phyloP scores from a whole-genome alignment of 2,888 invertebrate species.

The Troides aeacus region DNA sequence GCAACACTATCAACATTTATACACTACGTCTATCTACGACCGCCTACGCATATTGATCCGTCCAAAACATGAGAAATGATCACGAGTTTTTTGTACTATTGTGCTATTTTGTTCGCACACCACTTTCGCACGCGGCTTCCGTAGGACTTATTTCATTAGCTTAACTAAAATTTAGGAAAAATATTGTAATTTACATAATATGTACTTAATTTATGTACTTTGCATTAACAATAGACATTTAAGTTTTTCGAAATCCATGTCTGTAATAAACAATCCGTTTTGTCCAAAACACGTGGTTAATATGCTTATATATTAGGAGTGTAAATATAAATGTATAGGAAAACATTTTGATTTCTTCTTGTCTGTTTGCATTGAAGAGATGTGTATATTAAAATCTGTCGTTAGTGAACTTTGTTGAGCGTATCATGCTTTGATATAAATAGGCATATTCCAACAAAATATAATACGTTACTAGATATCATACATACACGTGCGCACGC shows the following conservation, averaged over 20 bases:
- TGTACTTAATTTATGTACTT: constrained; percentile 27
- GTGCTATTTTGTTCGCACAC: constrained; percentile 22
- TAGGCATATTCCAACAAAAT: too few relatives aligned
- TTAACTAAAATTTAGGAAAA: constrained; percentile 17
- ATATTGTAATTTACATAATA: constrained; percentile 7
- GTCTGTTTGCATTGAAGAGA: constrained; percentile 12
- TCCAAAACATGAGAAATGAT: not conserved
- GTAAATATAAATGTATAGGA: constrained; percentile 10
- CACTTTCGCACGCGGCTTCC: constrained; percentile 22
- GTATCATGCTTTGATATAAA: too few relatives aligned
- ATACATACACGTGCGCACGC: too few relatives aligned
- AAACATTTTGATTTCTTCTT: constrained; percentile 8
- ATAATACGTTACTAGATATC: too few relatives aligned
- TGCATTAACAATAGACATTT: not conserved
- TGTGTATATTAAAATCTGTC: constrained; percentile 1
- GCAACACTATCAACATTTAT: not conserved
- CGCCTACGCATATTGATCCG: not conserved
- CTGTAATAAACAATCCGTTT: too few relatives aligned
- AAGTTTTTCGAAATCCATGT: too few relatives aligned
- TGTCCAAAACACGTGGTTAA: too few relatives aligned
- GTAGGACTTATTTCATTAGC: constrained; percentile 11
- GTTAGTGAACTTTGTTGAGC: too few relatives aligned
- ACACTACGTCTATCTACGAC: constrained; percentile 5
- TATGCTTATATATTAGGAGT: not conserved
- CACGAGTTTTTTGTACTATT: constrained; percentile 27